Conservation (phyloP, 2,888 invertebrate species). For the Trachelus troglodyta region DNA sequence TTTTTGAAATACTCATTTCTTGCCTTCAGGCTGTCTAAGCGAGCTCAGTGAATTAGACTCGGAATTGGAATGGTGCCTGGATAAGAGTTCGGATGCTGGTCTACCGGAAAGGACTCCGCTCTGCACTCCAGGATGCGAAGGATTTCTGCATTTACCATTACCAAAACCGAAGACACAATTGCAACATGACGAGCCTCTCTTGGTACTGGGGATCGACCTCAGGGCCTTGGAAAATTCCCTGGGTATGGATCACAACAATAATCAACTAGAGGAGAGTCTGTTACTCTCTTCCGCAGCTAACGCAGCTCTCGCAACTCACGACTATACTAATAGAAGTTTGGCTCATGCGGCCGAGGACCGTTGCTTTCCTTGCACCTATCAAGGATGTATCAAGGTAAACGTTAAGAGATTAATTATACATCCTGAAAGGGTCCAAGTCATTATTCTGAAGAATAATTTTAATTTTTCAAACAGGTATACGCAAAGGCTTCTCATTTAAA, state of each 20-base stretch:
- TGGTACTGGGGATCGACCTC: conserved; percentile 64
- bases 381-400: conserved; percentile 61
- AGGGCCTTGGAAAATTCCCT: conserved; percentile 55
- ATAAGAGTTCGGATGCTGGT: conserved; percentile 59
- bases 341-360: conserved; percentile 58
- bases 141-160: conserved; percentile 65
- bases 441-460: neutral
- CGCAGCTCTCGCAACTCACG: conserved; percentile 63
- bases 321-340: conserved; percentile 62
- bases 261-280: conserved; percentile 49
- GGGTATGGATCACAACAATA: conserved; percentile 52
- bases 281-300: conserved; percentile 51
- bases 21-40: conserved; percentile 42
- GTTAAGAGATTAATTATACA: neutral
- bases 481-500: conserved; percentile 92
- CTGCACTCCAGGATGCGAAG: conserved; percentile 70
- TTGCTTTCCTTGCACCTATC: conserved; percentile 63
- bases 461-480: conserved; percentile 75
- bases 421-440: neutral
- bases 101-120: conserved; percentile 71
- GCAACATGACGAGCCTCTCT: conserved; percentile 58
- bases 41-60: conserved; percentile 59
- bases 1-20: neutral
- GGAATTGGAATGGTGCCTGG: conserved; percentile 62
- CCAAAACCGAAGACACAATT: conserved; percentile 56